phyloP scores from a whole-genome alignment of 2,797 vertebrate genomes.

The Leptoclinus maculatus region DNA sequence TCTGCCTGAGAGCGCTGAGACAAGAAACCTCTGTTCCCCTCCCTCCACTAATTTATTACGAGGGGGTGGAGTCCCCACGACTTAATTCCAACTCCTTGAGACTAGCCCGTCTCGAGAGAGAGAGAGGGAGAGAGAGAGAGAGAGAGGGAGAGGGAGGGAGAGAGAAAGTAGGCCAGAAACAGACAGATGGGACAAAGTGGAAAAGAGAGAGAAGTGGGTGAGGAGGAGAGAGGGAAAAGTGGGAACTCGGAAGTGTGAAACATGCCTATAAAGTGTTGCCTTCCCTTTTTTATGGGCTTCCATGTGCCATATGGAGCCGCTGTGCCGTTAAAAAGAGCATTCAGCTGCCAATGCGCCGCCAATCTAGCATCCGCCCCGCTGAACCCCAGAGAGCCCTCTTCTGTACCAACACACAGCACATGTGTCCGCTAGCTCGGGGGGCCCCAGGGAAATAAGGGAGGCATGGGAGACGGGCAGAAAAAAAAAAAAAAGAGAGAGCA shows the following conservation, averaged over 20 bases:
- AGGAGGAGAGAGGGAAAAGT: slow-evolving; percentile 63
- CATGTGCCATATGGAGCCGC: slow-evolving; percentile 81
- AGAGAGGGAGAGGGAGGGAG: slow-evolving; percentile 28
- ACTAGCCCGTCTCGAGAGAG: slow-evolving; percentile 33
- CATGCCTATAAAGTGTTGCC: slow-evolving; percentile 84
- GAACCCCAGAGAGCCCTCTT: slow-evolving; percentile 68
- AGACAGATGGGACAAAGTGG: slow-evolving; percentile 59
- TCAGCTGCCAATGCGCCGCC: slow-evolving; percentile 77
- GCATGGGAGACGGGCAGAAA: slow-evolving; percentile 40
- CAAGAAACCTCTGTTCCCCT: slow-evolving; percentile 66
- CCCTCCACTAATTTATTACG: slow-evolving; percentile 62
- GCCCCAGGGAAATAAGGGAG: slow-evolving; percentile 56
- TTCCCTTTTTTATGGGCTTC: slow-evolving; percentile 77
- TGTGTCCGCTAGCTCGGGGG: slow-evolving; percentile 75
- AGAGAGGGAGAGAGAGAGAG: not conserved
- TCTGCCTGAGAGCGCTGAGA: slow-evolving; percentile 63
- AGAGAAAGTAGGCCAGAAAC: not conserved
- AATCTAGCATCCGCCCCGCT: slow-evolving; percentile 71
- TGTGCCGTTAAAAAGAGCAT: slow-evolving; percentile 81
- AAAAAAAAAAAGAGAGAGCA: not conserved
- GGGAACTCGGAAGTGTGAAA: slow-evolving; percentile 86
- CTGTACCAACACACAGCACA: slow-evolving; percentile 80
- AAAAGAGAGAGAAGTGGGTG: slow-evolving; percentile 45
- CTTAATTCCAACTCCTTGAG: slow-evolving; percentile 59
- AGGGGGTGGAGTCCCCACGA: slow-evolving; percentile 31